Evolutionary conservation across 2,888 invertebrate species (phyloP).

Genomic region (Callimorpha dominula): DNA sequence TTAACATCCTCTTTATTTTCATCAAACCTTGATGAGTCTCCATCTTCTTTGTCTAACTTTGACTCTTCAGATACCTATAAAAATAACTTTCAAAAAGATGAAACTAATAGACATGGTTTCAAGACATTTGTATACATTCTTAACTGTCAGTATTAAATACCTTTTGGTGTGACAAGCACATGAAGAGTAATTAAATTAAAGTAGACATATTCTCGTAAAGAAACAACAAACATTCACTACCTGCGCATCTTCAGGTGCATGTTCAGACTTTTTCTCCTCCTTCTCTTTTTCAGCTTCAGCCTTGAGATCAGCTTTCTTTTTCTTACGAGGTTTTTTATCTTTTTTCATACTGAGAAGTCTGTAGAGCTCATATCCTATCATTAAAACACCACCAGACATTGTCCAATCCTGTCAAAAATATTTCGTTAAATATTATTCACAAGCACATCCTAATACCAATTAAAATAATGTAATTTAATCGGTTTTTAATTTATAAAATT

Average conservation of each 20-base stretch:
- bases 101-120: not conserved
- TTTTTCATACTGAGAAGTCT: slow-evolving; percentile 94
- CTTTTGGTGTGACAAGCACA: no score
- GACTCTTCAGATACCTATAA: slow-evolving; percentile 72
- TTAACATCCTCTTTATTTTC: slow-evolving; percentile 87
- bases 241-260: slow-evolving; percentile 77
- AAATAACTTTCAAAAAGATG: not conserved
- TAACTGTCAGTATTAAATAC: no score
- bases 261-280: slow-evolving; percentile 70
- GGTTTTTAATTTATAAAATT: not conserved
- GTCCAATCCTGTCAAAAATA: slow-evolving; percentile 91
- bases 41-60: slow-evolving; percentile 72
- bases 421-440: not conserved
- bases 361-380: slow-evolving; percentile 99
- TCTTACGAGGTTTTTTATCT: slow-evolving; percentile 87
- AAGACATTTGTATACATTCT: no score
- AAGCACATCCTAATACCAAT: not conserved
- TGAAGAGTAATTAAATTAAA: no score
- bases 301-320: slow-evolving; percentile 78
- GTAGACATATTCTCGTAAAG: not conserved
- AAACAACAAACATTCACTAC: slow-evolving; percentile 48
- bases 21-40: slow-evolving; percentile 77
- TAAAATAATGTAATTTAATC: not conserved
- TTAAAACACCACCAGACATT: slow-evolving; percentile 95
- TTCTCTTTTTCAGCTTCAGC: slow-evolving; percentile 72